Conservation (phyloP, 1,140 invertebrate genomes). For the Capitella teleta region DNA sequence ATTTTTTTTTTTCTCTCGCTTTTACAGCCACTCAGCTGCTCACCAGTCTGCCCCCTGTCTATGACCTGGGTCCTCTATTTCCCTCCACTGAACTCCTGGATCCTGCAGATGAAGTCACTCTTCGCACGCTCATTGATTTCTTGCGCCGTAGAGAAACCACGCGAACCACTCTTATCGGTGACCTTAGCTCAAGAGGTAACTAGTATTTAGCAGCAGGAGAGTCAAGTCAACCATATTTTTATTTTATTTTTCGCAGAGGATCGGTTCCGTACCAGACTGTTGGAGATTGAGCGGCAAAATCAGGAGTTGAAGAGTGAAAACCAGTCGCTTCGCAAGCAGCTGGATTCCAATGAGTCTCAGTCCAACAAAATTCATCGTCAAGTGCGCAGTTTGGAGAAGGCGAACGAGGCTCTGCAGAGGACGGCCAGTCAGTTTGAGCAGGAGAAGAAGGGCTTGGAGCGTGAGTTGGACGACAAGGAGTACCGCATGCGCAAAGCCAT, state of each 20-base stretch:
- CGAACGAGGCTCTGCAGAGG: slow-evolving; percentile 21
- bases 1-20: not conserved
- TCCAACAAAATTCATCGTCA: slow-evolving; percentile 25
- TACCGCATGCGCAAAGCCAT: slow-evolving; percentile 29
- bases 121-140: not conserved
- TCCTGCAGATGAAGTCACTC: no score
- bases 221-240: no score
- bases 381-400: slow-evolving; percentile 24
- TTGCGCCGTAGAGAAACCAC: not conserved
- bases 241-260: not conserved
- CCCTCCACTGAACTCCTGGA: no score
- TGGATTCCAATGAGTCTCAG: slow-evolving; percentile 29
- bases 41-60: no score
- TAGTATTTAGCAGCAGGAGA: not conserved
- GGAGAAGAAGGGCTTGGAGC: slow-evolving; percentile 28
- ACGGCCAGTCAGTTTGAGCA: slow-evolving; percentile 43
- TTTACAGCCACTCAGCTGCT: not conserved
- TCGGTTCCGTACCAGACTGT: slow-evolving; percentile 30
- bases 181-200: not conserved
- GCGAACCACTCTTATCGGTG: not conserved
- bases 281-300: slow-evolving; percentile 43
- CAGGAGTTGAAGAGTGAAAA: slow-evolving; percentile 16
- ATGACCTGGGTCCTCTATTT: no score
- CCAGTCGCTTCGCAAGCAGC: slow-evolving; percentile 25
- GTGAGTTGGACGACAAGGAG: slow-evolving; percentile 36